phyloP scores from a whole-genome alignment of 2,113 vertebrate species.

The Ammodramus savannarum region DNA sequence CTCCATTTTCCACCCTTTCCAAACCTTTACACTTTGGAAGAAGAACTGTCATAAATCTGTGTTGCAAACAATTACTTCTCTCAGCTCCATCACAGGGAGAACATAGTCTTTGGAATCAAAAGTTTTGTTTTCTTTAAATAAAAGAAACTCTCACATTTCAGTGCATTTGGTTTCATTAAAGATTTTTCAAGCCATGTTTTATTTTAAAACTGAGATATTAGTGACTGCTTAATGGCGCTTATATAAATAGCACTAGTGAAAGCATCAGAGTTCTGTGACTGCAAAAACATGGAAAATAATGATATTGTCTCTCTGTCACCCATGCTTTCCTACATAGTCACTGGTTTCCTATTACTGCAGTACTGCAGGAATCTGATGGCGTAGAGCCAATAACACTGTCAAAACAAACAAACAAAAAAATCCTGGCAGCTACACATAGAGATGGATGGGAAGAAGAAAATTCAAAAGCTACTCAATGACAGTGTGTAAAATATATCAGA shows the following conservation, averaged over 20 bases:
- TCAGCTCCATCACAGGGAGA: neutral
- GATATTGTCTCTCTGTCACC: neutral
- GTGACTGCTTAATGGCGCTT: neutral
- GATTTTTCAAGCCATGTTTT: neutral
- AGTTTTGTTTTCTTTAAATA: neutral
- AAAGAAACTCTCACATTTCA: neutral
- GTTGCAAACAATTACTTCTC: neutral
- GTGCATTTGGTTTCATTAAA: neutral
- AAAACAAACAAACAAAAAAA: neutral
- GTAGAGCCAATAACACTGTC: neutral
- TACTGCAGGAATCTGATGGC: neutral
- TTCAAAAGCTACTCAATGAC: neutral
- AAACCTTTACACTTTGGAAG: neutral
- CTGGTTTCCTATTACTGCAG: neutral
- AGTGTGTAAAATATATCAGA: neutral
- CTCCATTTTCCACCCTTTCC: neutral
- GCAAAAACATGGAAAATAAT: slow-evolving; percentile 6
- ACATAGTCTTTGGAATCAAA: neutral
- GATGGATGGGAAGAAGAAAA: neutral
- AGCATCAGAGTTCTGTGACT: neutral
- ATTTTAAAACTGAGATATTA: slow-evolving; percentile 14
- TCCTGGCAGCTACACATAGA: neutral
- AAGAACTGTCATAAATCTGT: neutral
- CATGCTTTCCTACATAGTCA: neutral
- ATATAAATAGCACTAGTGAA: neutral